Base-by-base conservation (phyloP, 2,888 invertebrate species). In the Dasypolia templi region DNA sequence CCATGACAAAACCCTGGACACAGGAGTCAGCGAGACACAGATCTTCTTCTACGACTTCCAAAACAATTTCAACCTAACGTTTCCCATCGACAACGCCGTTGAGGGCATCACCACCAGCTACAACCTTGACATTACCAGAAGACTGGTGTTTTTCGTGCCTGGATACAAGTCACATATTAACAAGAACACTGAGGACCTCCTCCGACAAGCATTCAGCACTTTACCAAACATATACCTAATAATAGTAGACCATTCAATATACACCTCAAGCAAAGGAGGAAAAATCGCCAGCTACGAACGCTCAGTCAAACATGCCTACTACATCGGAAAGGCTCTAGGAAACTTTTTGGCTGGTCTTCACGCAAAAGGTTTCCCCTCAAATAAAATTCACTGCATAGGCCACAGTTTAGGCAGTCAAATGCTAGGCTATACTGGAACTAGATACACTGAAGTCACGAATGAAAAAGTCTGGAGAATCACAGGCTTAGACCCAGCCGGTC, bases 321-420 rank as follows among this genome's bases (percentile, higher is more conserved):
- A 95, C 62, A 91, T 96, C 3, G 96, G 95, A 0, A 89, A 70
- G 66, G 93, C 92, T 0, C 53, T 96, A 11, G 96, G 94, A 4
- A 87, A 89, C 42, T 89, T 96, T 59, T 62, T 96, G n/a, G 92
- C 92, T 0, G 90, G 89, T 19, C 74, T 96, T 0, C 89, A 90
- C 19, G 74, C 78, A 0, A 89, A 91, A 44, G 95, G 95, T 0
- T 94, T 90, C 35, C 92, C 93, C 0, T 93, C 96, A 0, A 90
- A 89, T 26, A 93, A 94, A 29, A 95, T 95, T 1, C 95, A 95
- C 65, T 92, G 93, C 32, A 90, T 96, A 2, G 96, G 96, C 0
- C 95, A 96, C 69, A 96, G 96, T 65, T 89, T 96, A 35, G 96
- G 96, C 14, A 91, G 93, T 42, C 96, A 96, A 73, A 95, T 96